Percentiles rank a stretch among this genome's conserved stretches.
Conservation (phyloP, 2,113 vertebrate genomes). For the Alethe castanea region DNA sequence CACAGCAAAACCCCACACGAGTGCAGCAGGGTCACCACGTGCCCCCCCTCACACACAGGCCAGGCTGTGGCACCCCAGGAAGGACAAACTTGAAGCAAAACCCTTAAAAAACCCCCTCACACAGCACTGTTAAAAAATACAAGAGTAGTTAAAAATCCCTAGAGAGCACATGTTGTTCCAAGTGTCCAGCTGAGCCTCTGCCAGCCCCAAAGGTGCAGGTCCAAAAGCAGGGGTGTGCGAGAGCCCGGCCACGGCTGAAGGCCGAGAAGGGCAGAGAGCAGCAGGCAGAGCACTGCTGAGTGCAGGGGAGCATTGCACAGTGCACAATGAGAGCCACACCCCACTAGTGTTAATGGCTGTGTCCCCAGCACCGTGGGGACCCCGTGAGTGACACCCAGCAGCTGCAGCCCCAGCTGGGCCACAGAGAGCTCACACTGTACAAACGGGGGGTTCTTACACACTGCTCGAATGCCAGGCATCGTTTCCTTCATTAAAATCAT, state of each 20-base stretch:
- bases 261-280: not conserved
- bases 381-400: slow-evolving; percentile 9
- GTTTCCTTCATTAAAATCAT: slow-evolving; percentile 95
- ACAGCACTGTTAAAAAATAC: slow-evolving; percentile 69
- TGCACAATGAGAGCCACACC: slow-evolving; percentile 41
- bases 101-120: not conserved
- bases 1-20: not conserved
- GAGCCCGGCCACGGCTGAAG: not conserved
- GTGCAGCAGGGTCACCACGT: not conserved
- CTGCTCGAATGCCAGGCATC: slow-evolving; percentile 79
- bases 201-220: slow-evolving; percentile 48
- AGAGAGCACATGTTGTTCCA: slow-evolving; percentile 32
- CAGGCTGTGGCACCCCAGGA: not conserved
- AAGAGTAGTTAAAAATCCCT: slow-evolving; percentile 67
- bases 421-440: slow-evolving; percentile 79
- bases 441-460: slow-evolving; percentile 76
- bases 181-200: slow-evolving; percentile 49
- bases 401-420: not conserved
- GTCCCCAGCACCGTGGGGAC: not conserved
- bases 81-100: not conserved
- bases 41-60: not conserved
- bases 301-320: slow-evolving; percentile 31
- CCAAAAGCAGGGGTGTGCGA: slow-evolving; percentile 68
- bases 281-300: not conserved
- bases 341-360: slow-evolving; percentile 64